Evolutionary conservation across 2,797 vertebrate genomes (phyloP).

Genomic region (Cheirogaleus major): DNA sequence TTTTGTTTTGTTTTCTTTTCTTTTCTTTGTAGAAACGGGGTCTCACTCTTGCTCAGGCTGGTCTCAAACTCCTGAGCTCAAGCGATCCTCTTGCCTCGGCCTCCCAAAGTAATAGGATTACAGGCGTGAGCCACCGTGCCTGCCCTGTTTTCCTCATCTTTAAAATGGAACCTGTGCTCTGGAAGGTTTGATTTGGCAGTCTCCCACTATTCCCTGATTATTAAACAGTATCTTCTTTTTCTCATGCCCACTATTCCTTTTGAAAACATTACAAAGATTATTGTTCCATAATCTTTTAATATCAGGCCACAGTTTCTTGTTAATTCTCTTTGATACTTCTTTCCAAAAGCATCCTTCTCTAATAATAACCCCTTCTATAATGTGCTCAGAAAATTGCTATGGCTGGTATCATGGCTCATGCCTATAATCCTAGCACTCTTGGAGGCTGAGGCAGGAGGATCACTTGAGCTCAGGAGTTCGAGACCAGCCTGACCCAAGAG

Average conservation of each 20-base stretch:
- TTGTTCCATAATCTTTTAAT: neutral
- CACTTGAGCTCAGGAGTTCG: too few relatives aligned
- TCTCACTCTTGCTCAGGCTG: neutral
- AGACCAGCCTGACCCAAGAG: too few relatives aligned
- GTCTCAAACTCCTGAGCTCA: neutral
- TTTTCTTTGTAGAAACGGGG: neutral
- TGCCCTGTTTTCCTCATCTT: neutral
- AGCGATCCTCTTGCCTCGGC: neutral
- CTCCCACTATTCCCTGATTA: accelerated
- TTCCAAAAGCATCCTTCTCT: neutral
- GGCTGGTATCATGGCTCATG: too few relatives aligned
- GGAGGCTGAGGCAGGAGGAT: too few relatives aligned
- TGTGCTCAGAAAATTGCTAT: neutral
- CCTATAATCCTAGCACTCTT: too few relatives aligned
- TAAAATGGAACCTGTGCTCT: neutral
- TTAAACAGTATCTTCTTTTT: neutral
- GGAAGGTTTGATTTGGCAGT: neutral
- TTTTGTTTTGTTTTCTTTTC: too few relatives aligned
- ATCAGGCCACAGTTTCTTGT: neutral
- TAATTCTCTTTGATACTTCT: neutral
- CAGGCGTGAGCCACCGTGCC: neutral
- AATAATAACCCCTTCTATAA: neutral
- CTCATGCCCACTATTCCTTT: neutral
- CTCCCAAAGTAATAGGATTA: neutral
- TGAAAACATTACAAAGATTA: neutral